Base-by-base conservation (phyloP, 2,797 vertebrate species). In the Pogonophryne albipinna region DNA sequence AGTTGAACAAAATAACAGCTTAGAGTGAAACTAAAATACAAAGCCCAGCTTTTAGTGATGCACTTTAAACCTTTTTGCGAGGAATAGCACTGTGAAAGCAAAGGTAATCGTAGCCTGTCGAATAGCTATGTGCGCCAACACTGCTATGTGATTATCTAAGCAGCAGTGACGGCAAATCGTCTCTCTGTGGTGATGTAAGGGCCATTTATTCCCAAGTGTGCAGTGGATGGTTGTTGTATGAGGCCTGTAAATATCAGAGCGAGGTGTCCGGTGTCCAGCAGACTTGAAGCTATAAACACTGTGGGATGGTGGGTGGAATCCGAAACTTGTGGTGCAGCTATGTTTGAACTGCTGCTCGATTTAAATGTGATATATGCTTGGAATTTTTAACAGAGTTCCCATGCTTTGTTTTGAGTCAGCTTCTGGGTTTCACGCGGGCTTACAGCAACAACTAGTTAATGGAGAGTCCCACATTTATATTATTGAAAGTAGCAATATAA, bases 201-300 rank as follows among this genome's bases (percentile, higher is more conserved):
- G 45, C 63, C 51, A 10, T 72, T 71, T 79, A 67, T 80, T 85
- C 84, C 64, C 31, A 3, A 75, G 76, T 50, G 82, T 56, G 66
- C 23, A 31, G 34, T 45, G 44, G 73, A 63, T 57, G 4, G n/a
- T 45, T 75, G 79, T 76, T 57, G 73, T 52, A 56, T 61, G 70
- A 75, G 74, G 79, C 56, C 64, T 74, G 68, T 66, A 77, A 89
- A 91, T 87, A 87, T 85, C 87, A 89, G 72, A 71, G 83, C 64
- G 83, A 75, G 81, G 90, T 86, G 82, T 89, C 76, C 38, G 56
- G 64, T 90, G 84, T 88, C 52, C 53, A 11, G 65, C 15, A 61
- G 75, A 78, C 88, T 92, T 88, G 84, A 86, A 87, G 67, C 84
- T 68, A 79, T 92, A 89, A 91, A 75, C 65, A 62, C 68, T 61